Evolutionary conservation across 2,888 invertebrate genomes (phyloP), one percentile per base, ranked within the genome.

Genomic region (Apeira syringaria): DNA sequence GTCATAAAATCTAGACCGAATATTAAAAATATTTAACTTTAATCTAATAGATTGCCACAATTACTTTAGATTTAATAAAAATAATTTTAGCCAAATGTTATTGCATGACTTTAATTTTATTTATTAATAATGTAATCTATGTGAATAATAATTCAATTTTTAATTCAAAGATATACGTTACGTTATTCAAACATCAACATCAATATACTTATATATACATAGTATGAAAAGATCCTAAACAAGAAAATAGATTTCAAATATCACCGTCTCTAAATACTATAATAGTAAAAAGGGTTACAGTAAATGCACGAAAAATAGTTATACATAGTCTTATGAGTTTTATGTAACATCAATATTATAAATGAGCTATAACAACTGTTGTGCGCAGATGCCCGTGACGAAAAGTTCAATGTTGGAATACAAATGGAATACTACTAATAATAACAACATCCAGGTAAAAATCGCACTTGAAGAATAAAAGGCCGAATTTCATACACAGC

Each of bases 291-390:
- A 80, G 78, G 77, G 79, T 85, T 88, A 86, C 86, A 89, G 88
- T 89, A 89, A 87, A 89, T 86, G 80, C 85, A 82, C 88, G 80
- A 88, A 89, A 89, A 88, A 89, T 89, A 89, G 86, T 83, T 69
- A 76, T 68, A 78, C 64, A 72, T 81, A 85, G 82, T 85, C 80
- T 86, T 74, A 79, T 68, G 64, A 73, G 68, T 44, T 76, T 74
- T 52, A 64, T 64, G 59, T 77, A 80, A 83, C 75, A 81, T 80
- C 72, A 74, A 69, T 76, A 68, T 68, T 68, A 32, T 70, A 69
- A 54, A 66, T 71, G 71, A 74, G 65, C 71, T 76, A 70, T 44
- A 76, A 79, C 69, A 75, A 77, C 64, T 57, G 55, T 65, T 63
- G 72, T 61, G 73, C 76, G 78, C 78, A 64, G 70, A 68, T 68